Evolutionary conservation across 2,888 invertebrate species (phyloP), one percentile per base, ranked within the genome.

Genomic region (Cacoxenus indagator): DNA sequence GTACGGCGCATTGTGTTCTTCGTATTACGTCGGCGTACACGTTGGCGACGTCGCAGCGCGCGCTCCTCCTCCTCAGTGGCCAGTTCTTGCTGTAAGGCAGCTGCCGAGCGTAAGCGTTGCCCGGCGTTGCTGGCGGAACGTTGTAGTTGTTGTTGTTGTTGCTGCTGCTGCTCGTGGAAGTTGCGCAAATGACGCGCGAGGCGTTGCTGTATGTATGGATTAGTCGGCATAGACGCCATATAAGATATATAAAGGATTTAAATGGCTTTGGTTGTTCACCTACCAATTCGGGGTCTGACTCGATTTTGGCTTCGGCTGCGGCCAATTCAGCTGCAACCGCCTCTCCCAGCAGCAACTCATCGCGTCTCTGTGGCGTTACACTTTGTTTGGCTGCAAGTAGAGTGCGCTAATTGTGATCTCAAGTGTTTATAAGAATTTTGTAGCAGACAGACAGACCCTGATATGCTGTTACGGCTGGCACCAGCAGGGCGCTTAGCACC

Each of bases 391-490:
- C 31, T 24, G 59, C 64, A 24, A 51, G 17, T 19, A 19, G 22
- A 17, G 22, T 51, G 9, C 4, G 8, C 9, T 5, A 43, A n/a
- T 43, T 43, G 45, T n/a, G 45, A n/a, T 43, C 14, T n/a, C n/a
- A n/a, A 43, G 1, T 37, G n/a, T 14, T 43, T 43, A n/a, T n/a
- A 43, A 2, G 4, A 3, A 9, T 2, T 8, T 5, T 43, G n/a
- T 43, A 2, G n/a, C n/a, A n/a, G n/a, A n/a, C n/a, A n/a, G 24
- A 75, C 82, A 78, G 70, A 81, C 81, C 81, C 22, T 46, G 27
- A 1, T 26, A 17, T 17, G 29, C n/a, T 4, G 57, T 37, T 3
- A 64, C 70, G 17, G 73, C 27, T 14, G 75, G 70, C 11, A 70
- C 65, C 22, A 75, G 31, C 14, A 77, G 67, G 46, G 76, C 77